phyloP scores from a whole-genome alignment of 2,888 invertebrate genomes.

The Ormyrus pomaceus region DNA sequence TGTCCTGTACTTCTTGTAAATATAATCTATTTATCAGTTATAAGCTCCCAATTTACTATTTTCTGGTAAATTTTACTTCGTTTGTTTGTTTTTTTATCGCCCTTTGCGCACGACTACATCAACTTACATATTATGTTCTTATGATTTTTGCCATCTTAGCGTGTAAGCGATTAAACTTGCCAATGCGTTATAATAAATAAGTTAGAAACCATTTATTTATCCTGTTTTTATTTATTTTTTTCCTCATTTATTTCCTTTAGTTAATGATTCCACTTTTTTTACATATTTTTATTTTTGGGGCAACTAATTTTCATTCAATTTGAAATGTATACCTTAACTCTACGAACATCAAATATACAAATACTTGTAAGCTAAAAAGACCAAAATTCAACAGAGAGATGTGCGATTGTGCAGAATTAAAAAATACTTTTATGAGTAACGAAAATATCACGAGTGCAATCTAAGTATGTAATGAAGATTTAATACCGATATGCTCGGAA shows the following conservation, averaged over 20 bases:
- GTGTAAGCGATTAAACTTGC: constrained; percentile 74
- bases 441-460: not conserved
- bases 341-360: not conserved
- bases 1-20: constrained; percentile 65
- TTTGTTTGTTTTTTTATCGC: constrained; percentile 59
- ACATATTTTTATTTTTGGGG: not conserved
- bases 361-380: not conserved
- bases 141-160: constrained; percentile 68
- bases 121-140: constrained; percentile 63
- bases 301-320: not conserved
- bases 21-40: constrained; percentile 67
- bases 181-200: constrained; percentile 74
- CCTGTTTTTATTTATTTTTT: constrained; percentile 60
- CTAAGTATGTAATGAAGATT: constrained; percentile 5
- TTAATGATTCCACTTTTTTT: constrained; percentile 21
- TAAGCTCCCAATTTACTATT: constrained; percentile 60
- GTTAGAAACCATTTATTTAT: constrained; percentile 68
- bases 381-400: not conserved
- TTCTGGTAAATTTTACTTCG: constrained; percentile 56
- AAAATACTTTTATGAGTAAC: not conserved
- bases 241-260: constrained; percentile 47
- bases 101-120: constrained; percentile 65
- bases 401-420: not conserved
- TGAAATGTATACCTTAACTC: not conserved
- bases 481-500: not conserved